These are phyloP conservation scores for Hyposmocoma kahamanoa DNA, from an alignment of 1,140 invertebrate species.

Conservation along the genomic window DNA sequence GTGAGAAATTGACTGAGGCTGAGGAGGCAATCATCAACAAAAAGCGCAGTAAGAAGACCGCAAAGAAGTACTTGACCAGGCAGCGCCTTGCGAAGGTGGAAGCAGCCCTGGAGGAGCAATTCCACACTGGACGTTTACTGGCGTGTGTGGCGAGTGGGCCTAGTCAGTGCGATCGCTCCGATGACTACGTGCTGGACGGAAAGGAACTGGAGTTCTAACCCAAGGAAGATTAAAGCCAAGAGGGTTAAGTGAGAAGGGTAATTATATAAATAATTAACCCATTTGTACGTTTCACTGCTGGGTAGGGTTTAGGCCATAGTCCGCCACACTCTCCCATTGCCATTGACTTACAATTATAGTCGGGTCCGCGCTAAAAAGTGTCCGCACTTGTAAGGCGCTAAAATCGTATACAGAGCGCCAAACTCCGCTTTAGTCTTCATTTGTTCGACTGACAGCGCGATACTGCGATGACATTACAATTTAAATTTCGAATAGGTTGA, in stretches of 20 bases:
- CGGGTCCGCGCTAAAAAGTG: no score
- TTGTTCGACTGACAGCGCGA: no score
- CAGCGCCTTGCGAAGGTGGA: conserved; percentile 94
- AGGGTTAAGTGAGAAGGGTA: conserved; percentile 88
- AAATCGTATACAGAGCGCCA: no score
- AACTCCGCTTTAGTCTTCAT: no score
- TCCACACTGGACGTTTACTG: conserved; percentile 90
- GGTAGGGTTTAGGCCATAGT: no score
- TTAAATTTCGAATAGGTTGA: no score
- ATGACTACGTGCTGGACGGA: conserved; percentile 97
- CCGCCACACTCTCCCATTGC: no score
- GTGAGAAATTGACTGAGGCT: conserved; percentile 91
- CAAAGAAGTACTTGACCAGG: conserved; percentile 91
- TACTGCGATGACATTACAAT: no score
- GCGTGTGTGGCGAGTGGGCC: conserved; percentile 95
- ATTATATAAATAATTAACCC: no score
- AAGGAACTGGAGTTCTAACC: conserved; percentile 98
- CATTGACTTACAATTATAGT: no score
- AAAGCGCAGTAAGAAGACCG: conserved; percentile 89
- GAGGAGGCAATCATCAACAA: conserved; percentile 93
- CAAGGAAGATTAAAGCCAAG: conserved; percentile 95
- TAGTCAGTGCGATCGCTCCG: conserved; percentile 93
- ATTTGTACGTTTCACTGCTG: no score
- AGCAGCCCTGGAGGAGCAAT: conserved; percentile 92
- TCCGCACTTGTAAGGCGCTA: no score